Evolutionary conservation across 2,797 vertebrate genomes (phyloP), one percentile per base, ranked within the genome.

Genomic region (Enteromius argenteus): DNA sequence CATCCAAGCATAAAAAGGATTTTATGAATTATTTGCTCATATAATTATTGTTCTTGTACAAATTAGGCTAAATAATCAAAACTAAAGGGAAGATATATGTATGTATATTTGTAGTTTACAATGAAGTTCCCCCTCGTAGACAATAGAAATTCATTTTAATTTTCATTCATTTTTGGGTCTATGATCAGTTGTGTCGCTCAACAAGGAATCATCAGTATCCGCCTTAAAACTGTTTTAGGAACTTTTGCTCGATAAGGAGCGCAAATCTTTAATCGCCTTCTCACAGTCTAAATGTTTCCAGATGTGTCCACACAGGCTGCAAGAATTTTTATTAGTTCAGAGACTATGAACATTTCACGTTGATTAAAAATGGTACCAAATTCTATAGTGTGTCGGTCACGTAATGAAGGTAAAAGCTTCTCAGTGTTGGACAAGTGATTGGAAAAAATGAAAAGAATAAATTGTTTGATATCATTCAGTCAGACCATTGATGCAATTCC

Each of bases 271-370:
- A 90, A 90, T 83, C 79, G 79, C 87, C 84, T 80, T 84, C 68
- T 85, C 56, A 81, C 84, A 73, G 81, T 51, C 35, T 7, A 90
- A 94, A 87, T 84, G 77, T 81, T 93, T 92, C 93, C 94, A 95
- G 93, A 95, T 94, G 94, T 92, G 87, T 62, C 84, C 84, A 90
- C 85, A 84, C 3, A 71, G 83, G 90, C 87, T 81, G 81, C 69
- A 81, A 89, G 79, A 77, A 78, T 72, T 84, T 81, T 39, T 53
- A 68, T 62, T 32, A 64, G 27, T 86, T 84, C 89, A 74, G 80
- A 84, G 87, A 72, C 80, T 81, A 81, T 84, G 87, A 85, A 72
- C 42, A 77, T 72, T 64, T 66, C 62, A 21, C 44, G 58, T 80
- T 62, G 86, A 77, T 42, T 80, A 79, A 73, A 79, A 49, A 35